phyloP scores from a whole-genome alignment of 1,140 invertebrate genomes.

The Hyles vespertilio region DNA sequence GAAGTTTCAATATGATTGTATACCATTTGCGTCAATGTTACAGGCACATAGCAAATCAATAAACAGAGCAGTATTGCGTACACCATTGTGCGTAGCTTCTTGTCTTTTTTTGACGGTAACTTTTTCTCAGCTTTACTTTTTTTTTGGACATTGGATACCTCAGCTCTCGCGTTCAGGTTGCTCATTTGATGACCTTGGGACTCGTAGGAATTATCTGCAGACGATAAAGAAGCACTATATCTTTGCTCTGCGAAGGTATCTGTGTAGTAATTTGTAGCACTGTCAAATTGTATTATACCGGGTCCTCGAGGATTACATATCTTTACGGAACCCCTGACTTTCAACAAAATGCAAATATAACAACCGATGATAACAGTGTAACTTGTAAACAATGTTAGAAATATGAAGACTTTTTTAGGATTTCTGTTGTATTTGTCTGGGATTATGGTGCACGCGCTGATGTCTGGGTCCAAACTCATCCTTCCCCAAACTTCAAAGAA shows the following conservation, averaged over 20 bases:
- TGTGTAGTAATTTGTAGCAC: too few relatives aligned
- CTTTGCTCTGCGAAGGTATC: too few relatives aligned
- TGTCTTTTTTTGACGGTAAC: constrained; percentile 82
- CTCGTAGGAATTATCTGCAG: too few relatives aligned
- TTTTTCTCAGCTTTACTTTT: neutral
- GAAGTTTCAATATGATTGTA: constrained; percentile 76
- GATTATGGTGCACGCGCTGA: constrained; percentile 85
- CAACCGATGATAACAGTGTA: constrained; percentile 85
- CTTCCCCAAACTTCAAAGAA: constrained; percentile 83
- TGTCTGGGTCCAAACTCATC: constrained; percentile 81
- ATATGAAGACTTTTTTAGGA: constrained; percentile 85
- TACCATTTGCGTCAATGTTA: constrained; percentile 81
- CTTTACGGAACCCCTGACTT: constrained; percentile 79
- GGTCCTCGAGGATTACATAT: too few relatives aligned
- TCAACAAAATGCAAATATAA: constrained; percentile 85
- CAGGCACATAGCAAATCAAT: constrained; percentile 84
- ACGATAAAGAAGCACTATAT: too few relatives aligned
- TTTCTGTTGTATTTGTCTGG: constrained; percentile 77
- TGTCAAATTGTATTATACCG: too few relatives aligned
- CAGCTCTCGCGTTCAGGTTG: too few relatives aligned
- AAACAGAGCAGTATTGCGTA: constrained; percentile 86
- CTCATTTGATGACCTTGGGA: too few relatives aligned
- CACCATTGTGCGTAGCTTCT: constrained; percentile 86
- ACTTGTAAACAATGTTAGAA: constrained; percentile 83
- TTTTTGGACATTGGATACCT: too few relatives aligned